Base-by-base conservation (phyloP, 2,113 vertebrate genomes). In the Eidolon helvum region DNA sequence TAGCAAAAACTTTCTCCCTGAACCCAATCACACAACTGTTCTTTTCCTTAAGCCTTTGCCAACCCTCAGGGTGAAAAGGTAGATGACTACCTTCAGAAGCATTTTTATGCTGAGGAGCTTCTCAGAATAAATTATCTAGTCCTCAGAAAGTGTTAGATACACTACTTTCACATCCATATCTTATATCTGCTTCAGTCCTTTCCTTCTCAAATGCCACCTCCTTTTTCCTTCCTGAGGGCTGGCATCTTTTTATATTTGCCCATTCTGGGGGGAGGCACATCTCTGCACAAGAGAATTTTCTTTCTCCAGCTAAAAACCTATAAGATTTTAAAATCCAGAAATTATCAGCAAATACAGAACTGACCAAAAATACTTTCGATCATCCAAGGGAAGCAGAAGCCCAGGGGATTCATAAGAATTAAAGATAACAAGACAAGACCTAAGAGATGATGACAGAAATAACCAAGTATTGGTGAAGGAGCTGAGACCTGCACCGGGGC, bases 401-500 rank as follows among this genome's bases (percentile, higher is more conserved):
- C 77, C 33, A 15, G 33, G 15, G 79, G 78, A 19, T 66, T 21
- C 65, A 16, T 57, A 82, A 87, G 75, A 71, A 84, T 71, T 92
- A 59, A 71, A 33, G 65, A 50, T 45, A 75, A 61, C 14, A 30
- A 85, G 88, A 50, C 7, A 7, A 90, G 55, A 45, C 38, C 48
- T 50, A 61, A 74, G 59, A 50, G 24, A 68, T 0, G 6, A 40
- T n/a, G 43, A 74, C 12, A 21, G n/a, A 59, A 50, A 82, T 22
- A 8, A 35, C 24, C 65, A 50, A 3, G 40, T 10, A 0, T 0
- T 16, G 45, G 30, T 4, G 78, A 40, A 4, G 10, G 15, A 14
- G 16, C 57, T 0, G 0, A 14, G 57, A 19, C 33, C 15, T 3
- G 5, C 0, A 1, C 35, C 16, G 0, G 38, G 9, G 1, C 26